Conservation (phyloP, 2,797 vertebrate genomes). For the Pygocentrus nattereri region DNA sequence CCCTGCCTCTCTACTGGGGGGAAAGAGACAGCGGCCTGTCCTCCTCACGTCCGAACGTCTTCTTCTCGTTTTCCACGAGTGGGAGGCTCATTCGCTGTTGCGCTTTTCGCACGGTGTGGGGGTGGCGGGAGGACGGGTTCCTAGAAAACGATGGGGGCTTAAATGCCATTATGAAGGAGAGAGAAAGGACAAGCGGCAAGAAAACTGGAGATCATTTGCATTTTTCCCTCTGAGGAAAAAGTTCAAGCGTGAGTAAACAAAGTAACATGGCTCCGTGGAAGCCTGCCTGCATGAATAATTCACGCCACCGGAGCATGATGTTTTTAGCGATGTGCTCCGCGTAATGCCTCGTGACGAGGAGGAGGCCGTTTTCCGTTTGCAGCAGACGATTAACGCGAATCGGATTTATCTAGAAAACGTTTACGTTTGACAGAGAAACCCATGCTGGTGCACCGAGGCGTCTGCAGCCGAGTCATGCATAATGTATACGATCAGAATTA, state of each 20-base stretch:
- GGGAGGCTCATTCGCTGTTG: not conserved
- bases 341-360: too few species aligned
- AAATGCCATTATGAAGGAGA: not conserved
- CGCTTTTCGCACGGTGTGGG: not conserved
- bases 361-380: not conserved
- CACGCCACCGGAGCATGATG: not conserved
- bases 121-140: not conserved
- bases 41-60: not conserved
- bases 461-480: not conserved
- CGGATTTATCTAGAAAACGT: not conserved
- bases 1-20: not conserved
- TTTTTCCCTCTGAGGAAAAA: not conserved
- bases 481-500: not conserved
- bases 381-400: not conserved
- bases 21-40: not conserved
- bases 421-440: not conserved
- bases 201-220: conserved; percentile 3
- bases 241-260: conserved; percentile 13
- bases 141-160: not conserved
- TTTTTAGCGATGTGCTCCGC: not conserved
- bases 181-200: not conserved
- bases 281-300: not conserved
- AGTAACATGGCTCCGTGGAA: too few species aligned
- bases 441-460: not conserved
- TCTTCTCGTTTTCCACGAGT: not conserved